Evolutionary conservation across 2,888 invertebrate genomes (phyloP).

Genomic region (Idaea biselata): DNA sequence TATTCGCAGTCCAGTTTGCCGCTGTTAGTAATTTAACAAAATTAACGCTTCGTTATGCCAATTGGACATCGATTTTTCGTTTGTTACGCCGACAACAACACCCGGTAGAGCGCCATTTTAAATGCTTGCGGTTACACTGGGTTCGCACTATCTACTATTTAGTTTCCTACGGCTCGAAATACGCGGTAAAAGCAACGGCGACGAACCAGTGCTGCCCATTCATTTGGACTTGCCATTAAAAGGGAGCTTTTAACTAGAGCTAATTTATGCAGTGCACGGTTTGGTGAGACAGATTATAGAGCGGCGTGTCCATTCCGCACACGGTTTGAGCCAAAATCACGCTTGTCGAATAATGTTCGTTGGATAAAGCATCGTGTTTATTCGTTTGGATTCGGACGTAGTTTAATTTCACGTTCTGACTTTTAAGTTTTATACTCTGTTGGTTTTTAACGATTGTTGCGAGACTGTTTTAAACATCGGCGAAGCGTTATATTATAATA

Average conservation of each 20-base stretch:
- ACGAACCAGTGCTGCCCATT: slow-evolving; percentile 58
- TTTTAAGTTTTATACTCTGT: not conserved
- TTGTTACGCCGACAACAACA: slow-evolving; percentile 41
- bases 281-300: slow-evolving; percentile 75
- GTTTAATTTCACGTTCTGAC: slow-evolving; percentile 9
- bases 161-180: slow-evolving; percentile 41
- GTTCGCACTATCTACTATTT: slow-evolving; percentile 47
- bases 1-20: slow-evolving; percentile 7
- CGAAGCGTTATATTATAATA: not conserved
- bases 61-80: slow-evolving; percentile 41
- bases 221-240: slow-evolving; percentile 74
- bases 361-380: slow-evolving; percentile 55
- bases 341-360: slow-evolving; percentile 53
- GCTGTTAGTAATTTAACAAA: slow-evolving; percentile 16
- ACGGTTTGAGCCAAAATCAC: slow-evolving; percentile 56
- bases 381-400: slow-evolving; percentile 40
- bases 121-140: slow-evolving; percentile 51
- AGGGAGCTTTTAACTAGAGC: slow-evolving; percentile 75
- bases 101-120: slow-evolving; percentile 46
- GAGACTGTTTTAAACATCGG: not conserved
- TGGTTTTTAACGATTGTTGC: not conserved
- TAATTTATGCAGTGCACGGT: slow-evolving; percentile 75
- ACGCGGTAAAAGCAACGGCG: slow-evolving; percentile 42
- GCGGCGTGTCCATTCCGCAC: slow-evolving; percentile 55
- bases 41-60: slow-evolving; percentile 31